Percentiles rank a stretch among this genome's conserved stretches.
Evolutionary conservation across 2,888 invertebrate genomes (phyloP).

Genomic region (Trachelus stipa): DNA sequence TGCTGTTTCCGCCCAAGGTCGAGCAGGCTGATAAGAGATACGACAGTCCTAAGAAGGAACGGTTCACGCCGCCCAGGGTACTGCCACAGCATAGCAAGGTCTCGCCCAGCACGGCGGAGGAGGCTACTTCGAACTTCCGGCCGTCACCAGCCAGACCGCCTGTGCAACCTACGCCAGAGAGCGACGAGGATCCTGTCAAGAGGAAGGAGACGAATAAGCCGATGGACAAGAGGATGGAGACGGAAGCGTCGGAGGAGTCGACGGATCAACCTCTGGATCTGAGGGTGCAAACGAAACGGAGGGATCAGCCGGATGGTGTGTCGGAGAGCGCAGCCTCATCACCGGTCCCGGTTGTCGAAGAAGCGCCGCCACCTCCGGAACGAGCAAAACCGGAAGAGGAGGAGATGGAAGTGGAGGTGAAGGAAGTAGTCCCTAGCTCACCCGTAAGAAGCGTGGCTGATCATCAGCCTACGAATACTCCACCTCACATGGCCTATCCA

Average conservation of each 20-base stretch:
- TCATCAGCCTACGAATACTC: slow-evolving; percentile 50
- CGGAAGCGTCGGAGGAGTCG: slow-evolving; percentile 30
- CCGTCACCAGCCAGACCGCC: slow-evolving; percentile 77
- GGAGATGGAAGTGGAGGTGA: slow-evolving; percentile 29
- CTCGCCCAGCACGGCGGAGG: slow-evolving; percentile 77
- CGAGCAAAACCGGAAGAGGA: slow-evolving; percentile 35
- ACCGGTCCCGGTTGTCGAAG: slow-evolving; percentile 29
- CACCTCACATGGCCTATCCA: slow-evolving; percentile 80
- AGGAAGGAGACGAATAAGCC: slow-evolving; percentile 29
- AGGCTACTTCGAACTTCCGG: slow-evolving; percentile 73
- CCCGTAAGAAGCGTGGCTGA: not conserved
- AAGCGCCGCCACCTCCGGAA: slow-evolving; percentile 19
- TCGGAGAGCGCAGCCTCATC: slow-evolving; percentile 35
- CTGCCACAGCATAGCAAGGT: slow-evolving; percentile 69
- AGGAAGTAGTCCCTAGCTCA: slow-evolving; percentile 29
- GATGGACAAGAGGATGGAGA: slow-evolving; percentile 11
- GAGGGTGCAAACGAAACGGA: slow-evolving; percentile 56
- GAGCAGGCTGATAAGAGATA: slow-evolving; percentile 70
- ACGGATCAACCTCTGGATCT: slow-evolving; percentile 59
- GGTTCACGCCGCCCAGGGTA: slow-evolving; percentile 71
- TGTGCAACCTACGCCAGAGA: slow-evolving; percentile 53
- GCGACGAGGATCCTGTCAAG: slow-evolving; percentile 45
- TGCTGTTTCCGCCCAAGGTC: slow-evolving; percentile 75
- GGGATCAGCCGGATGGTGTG: slow-evolving; percentile 34
- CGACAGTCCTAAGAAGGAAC: slow-evolving; percentile 70